Conservation (phyloP, 2,113 vertebrate genomes). For the Tyto alba region DNA sequence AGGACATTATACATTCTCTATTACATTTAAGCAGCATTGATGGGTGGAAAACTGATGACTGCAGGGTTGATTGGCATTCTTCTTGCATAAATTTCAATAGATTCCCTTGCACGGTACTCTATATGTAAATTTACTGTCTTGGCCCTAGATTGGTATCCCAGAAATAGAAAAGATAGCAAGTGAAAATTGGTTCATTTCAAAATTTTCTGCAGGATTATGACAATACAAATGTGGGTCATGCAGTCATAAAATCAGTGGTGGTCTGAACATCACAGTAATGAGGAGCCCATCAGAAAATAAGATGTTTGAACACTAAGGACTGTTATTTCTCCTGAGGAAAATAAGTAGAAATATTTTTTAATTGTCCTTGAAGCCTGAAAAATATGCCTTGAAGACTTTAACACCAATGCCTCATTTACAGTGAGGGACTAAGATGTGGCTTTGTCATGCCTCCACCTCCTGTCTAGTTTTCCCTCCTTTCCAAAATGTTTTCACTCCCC, state of each 20-base stretch:
- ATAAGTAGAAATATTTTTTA: not conserved
- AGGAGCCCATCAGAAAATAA: not conserved
- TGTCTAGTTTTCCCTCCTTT: not conserved
- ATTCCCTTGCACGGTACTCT: not conserved
- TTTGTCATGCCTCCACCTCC: not conserved
- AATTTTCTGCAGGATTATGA: not conserved
- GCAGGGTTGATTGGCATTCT: not conserved
- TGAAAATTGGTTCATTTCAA: not conserved
- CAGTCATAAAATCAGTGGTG: not conserved
- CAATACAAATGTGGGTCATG: not conserved
- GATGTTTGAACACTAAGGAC: not conserved
- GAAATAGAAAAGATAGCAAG: not conserved
- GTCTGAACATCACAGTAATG: not conserved
- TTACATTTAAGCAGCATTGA: not conserved
- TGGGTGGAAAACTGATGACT: not conserved
- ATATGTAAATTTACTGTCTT: not conserved
- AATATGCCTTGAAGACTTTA: not conserved
- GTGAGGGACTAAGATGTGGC: not conserved
- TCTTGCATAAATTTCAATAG: not conserved
- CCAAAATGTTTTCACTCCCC: not conserved
- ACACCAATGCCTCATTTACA: not conserved
- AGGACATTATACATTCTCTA: not conserved
- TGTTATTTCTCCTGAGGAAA: not conserved
- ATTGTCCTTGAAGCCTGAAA: not conserved
- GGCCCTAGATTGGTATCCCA: not conserved